Evolutionary conservation across 1,140 invertebrate species (phyloP).

Genomic region (Thalassaphorura encarpata): DNA sequence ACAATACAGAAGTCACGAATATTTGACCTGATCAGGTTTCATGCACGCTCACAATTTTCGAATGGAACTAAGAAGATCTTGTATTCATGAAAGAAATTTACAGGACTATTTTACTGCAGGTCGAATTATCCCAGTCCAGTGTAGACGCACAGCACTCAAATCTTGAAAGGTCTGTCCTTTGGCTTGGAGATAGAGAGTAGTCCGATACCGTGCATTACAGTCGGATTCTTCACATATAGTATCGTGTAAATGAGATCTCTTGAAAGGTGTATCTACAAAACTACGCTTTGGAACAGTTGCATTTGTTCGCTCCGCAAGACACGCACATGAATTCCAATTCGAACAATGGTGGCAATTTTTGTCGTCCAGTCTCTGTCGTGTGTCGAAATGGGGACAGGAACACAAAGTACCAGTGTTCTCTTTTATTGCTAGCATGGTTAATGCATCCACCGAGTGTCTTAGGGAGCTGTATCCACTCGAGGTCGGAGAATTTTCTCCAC

Average conservation of each 20-base stretch:
- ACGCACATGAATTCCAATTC: not conserved
- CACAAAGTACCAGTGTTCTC: conserved; percentile 5
- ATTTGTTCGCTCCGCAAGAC: not conserved
- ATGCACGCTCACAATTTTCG: too few relatives aligned
- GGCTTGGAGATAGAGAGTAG: too few relatives aligned
- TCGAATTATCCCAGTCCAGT: too few relatives aligned
- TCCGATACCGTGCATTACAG: conserved; percentile 27
- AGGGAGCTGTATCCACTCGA: conserved; percentile 31
- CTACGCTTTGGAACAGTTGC: not conserved
- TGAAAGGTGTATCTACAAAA: too few relatives aligned
- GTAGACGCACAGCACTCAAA: too few relatives aligned
- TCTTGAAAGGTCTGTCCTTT: too few relatives aligned
- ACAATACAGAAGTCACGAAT: too few relatives aligned
- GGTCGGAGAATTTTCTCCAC: conserved; percentile 22
- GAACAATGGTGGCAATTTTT: not conserved
- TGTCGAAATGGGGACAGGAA: not conserved
- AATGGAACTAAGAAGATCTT: too few relatives aligned
- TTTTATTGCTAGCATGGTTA: conserved; percentile 5
- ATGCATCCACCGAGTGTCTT: conserved; percentile 24
- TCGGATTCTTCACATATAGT: conserved; percentile 32
- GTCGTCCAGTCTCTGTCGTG: not conserved
- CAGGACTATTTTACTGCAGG: too few relatives aligned
- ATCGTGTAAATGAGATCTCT: conserved; percentile 28
- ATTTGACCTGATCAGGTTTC: too few relatives aligned
- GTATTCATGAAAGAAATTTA: too few relatives aligned